Evolutionary conservation across 2,888 invertebrate genomes (phyloP).

Genomic region (Penaeus monodon): DNA sequence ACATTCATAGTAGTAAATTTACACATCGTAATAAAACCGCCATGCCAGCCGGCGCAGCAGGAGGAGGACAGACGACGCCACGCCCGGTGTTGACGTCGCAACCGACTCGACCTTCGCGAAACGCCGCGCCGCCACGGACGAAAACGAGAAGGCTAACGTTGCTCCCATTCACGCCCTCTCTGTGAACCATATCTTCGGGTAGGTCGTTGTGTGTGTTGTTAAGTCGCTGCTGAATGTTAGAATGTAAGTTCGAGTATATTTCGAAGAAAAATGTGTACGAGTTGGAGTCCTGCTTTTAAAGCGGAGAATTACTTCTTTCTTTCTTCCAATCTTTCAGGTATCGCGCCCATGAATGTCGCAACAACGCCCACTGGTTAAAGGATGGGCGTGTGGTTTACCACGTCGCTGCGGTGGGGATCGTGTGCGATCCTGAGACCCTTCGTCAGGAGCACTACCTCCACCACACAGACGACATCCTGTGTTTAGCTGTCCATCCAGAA

Average conservation of each 20-base stretch:
- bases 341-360: slow-evolving; percentile 71
- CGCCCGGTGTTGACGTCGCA: slow-evolving; percentile 28
- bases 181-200: slow-evolving; percentile 56
- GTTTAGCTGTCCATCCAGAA: slow-evolving; percentile 70
- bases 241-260: not conserved
- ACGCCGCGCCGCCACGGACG: slow-evolving; percentile 30
- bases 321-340: slow-evolving; percentile 68
- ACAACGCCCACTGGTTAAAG: slow-evolving; percentile 70
- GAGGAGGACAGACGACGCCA: not conserved
- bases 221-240: not conserved
- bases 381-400: slow-evolving; percentile 70
- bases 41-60: not conserved
- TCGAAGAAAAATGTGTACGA: not conserved
- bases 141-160: not conserved
- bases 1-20: too few relatives aligned
- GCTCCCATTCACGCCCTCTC: slow-evolving; percentile 37
- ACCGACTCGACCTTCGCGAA: slow-evolving; percentile 41
- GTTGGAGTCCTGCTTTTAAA: not conserved
- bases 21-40: too few relatives aligned
- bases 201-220: not conserved
- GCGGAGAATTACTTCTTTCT: not conserved
- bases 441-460: slow-evolving; percentile 70
- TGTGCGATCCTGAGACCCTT: slow-evolving; percentile 69
- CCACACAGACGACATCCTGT: slow-evolving; percentile 72
- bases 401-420: slow-evolving; percentile 71